Evolutionary conservation across 2,113 vertebrate species (phyloP).

Genomic region (Halichoerus grypus): DNA sequence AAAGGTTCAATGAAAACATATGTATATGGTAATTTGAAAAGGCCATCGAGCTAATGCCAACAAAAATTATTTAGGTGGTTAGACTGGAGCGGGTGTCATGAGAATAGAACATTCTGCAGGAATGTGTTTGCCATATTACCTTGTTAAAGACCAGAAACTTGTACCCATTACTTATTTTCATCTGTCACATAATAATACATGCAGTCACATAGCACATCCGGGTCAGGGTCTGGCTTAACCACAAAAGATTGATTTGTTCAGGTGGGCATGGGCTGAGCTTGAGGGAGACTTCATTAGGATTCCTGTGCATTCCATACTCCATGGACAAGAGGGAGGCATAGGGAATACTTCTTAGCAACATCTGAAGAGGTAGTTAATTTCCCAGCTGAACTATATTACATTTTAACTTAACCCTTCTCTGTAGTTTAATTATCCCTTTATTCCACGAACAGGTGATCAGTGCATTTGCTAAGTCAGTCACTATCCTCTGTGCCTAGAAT

Average conservation of each 20-base stretch:
- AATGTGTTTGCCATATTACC: neutral
- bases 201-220: neutral
- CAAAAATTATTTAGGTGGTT: conserved; percentile 21
- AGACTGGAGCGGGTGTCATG: neutral
- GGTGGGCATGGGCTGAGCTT: neutral
- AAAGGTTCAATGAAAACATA: conserved; percentile 57
- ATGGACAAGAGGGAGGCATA: neutral
- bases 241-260: neutral
- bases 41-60: neutral
- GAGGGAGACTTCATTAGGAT: neutral
- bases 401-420: conserved; percentile 8
- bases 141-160: conserved; percentile 33
- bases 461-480: conserved; percentile 4
- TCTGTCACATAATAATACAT: neutral
- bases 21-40: conserved; percentile 69
- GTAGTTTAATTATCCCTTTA: neutral
- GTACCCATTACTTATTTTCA: conserved; percentile 51
- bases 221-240: conserved; percentile 18
- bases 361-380: neutral
- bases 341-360: neutral
- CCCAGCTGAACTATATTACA: neutral
- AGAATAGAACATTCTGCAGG: conserved; percentile 1
- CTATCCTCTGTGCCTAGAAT: neutral
- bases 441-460: neutral
- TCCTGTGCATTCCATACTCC: neutral